Conservation (phyloP, 2,113 vertebrate genomes). For the Hystrix brachyura region DNA sequence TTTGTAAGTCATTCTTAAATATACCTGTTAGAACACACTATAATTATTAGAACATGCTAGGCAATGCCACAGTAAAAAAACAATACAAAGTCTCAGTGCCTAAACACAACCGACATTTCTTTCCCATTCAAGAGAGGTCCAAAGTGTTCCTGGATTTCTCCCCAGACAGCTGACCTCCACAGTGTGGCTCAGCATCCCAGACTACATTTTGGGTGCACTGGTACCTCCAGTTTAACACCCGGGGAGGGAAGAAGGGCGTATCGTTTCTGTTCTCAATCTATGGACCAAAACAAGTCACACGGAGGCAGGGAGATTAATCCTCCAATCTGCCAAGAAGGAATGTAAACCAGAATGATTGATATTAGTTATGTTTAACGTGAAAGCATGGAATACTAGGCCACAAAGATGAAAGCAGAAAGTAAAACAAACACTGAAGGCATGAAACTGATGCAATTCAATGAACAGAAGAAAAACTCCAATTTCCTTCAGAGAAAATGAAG, state of each 20-base stretch:
- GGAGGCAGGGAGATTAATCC: background rate
- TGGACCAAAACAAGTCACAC: background rate
- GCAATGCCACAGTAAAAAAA: background rate
- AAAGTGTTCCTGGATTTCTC: background rate
- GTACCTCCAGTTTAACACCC: background rate
- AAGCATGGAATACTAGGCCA: background rate
- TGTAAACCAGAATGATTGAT: background rate
- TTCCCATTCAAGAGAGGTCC: background rate
- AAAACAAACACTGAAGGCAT: background rate
- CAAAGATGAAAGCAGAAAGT: background rate
- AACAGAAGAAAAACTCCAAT: background rate
- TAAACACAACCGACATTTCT: background rate
- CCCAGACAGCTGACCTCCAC: background rate
- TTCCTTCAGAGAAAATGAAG: background rate
- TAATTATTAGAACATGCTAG: background rate
- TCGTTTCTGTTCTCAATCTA: background rate
- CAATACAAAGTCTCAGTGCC: background rate
- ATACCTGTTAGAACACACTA: background rate
- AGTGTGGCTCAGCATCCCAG: background rate
- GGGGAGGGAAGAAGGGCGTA: background rate
- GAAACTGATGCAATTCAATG: background rate
- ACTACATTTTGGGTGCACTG: too few relatives aligned
- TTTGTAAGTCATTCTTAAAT: background rate
- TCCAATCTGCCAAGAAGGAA: background rate
- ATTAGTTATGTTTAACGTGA: background rate